Evolutionary conservation across 2,888 invertebrate genomes (phyloP), one percentile per base, ranked within the genome.

Genomic region (Ceraclea dissimilis): DNA sequence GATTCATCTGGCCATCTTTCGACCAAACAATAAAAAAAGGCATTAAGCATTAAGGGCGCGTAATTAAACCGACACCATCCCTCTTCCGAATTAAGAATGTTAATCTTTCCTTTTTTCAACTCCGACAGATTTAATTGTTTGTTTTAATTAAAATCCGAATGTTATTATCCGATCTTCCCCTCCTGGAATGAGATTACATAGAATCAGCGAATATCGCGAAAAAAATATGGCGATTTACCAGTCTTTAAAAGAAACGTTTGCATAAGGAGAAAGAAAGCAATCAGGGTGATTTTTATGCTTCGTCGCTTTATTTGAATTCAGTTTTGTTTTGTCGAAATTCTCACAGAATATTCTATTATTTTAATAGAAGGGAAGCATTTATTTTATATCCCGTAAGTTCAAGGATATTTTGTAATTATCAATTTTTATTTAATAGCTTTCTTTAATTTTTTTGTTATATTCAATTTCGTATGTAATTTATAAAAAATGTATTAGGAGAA

Each of bases 81-180:
- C 57, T 52, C 55, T 51, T 21, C 21, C 52, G 51, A 54, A 52
- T 52, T 52, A 58, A 50, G 56, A 57, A 57, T 61, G 61, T 61
- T 61, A 61, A 61, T 61, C 61, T 57, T 58, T 52, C 51, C 51
- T 53, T 57, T 54, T 58, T 57, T 22, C 52, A 54, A 56, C 50
- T 58, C 52, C 47, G 52, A 51, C 53, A 52, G 60, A 56, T 62
- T 62, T 62, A 62, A 62, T 62, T 62, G 62, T 62, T 62, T 62
- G 62, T 52, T 60, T 62, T 62, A 62, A 62, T 62, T 62, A 62
- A 61, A 62, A 57, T 57, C 57, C 57, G 53, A 53, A 48, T 39
- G 13, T 39, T 39, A 39, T 39, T 39, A 39, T 39, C 39, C 39
- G 39, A 13, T 53, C 31, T 43, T 47, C 49, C 56, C 43, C 49